These are phyloP conservation scores for Acanthosepion esculentum DNA, from an alignment of 2,888 invertebrate genomes.

Conservation along the genomic window DNA sequence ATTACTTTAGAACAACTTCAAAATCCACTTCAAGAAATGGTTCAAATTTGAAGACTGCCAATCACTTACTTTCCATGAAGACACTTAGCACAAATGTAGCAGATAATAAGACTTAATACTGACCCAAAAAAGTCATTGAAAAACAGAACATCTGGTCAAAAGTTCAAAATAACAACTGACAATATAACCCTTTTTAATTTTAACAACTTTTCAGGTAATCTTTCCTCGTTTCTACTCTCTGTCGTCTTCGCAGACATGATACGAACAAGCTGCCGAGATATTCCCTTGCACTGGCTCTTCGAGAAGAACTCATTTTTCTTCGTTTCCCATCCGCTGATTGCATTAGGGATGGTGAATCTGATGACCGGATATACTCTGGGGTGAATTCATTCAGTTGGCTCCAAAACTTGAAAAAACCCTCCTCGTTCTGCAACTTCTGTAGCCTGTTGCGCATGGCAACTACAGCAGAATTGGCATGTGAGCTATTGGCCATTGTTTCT, in stretches of 20 bases:
- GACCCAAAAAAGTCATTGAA: background rate
- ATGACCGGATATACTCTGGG: conserved; percentile 10
- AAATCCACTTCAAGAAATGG: background rate
- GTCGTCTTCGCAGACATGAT: conserved; percentile 38
- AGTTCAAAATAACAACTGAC: background rate
- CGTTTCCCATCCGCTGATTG: conserved; percentile 35
- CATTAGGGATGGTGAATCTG: background rate
- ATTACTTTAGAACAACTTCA: background rate
- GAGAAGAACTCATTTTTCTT: conserved; percentile 12
- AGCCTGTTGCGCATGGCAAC: background rate
- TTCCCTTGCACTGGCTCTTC: conserved; percentile 38
- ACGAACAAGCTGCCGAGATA: conserved; percentile 38
- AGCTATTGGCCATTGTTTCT: background rate
- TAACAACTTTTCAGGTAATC: conserved; percentile 24
- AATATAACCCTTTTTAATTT: background rate
- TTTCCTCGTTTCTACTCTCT: conserved; percentile 10
- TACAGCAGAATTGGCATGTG: background rate
- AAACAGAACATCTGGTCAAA: background rate
- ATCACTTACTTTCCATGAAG: background rate
- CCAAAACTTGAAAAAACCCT: conserved; percentile 34
- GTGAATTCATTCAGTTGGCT: background rate
- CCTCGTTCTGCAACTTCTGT: conserved; percentile 25
- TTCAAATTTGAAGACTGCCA: background rate
- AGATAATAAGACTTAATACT: background rate
- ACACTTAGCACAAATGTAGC: conserved; percentile 24